A percentile compares a stretch with the other conserved stretches of the same genome.
Conservation (phyloP, 2,888 invertebrate species). For the Phortica magna region DNA sequence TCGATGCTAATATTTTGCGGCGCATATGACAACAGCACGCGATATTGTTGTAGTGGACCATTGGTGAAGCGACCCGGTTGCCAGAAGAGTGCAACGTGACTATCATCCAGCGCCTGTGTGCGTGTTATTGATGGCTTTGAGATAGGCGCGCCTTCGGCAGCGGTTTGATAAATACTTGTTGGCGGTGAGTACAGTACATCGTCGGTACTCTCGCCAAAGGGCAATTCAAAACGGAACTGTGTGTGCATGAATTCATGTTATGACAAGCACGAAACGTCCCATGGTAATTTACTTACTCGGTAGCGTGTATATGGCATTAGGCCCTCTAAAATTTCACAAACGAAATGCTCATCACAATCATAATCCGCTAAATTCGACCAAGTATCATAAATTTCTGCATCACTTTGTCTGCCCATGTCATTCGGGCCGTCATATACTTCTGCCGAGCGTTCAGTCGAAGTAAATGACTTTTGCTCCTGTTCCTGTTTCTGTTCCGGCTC, state of each 20-base stretch:
- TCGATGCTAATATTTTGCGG: constrained; percentile 81
- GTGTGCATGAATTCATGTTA: background rate
- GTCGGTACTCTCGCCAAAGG: constrained; percentile 84
- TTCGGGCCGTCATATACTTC: background rate
- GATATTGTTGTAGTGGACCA: constrained; percentile 92
- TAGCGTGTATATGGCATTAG: constrained; percentile 94
- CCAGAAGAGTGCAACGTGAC: constrained; percentile 92
- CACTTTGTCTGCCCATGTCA: background rate
- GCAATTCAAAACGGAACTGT: constrained; percentile 93
- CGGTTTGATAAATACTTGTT: constrained; percentile 87
- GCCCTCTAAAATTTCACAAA: constrained; percentile 85
- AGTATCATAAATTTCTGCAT: constrained; percentile 77
- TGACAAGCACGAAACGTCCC: background rate
- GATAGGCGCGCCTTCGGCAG: constrained; percentile 85
- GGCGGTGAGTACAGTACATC: constrained; percentile 86
- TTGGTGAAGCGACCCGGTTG: constrained; percentile 91
- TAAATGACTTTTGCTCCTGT: background rate
- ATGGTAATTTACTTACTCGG: constrained; percentile 81
- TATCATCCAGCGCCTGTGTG: constrained; percentile 88
- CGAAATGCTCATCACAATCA: constrained; percentile 81
- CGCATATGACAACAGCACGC: constrained; percentile 83
- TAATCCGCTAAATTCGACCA: constrained; percentile 85
- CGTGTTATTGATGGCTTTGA: constrained; percentile 87
- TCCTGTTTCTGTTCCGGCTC: constrained; percentile 79
- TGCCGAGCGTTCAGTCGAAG: background rate